A percentile compares a stretch with the other conserved stretches of the same genome.
Conservation (phyloP, 2,113 vertebrate species). For the Pristiophorus japonicus region DNA sequence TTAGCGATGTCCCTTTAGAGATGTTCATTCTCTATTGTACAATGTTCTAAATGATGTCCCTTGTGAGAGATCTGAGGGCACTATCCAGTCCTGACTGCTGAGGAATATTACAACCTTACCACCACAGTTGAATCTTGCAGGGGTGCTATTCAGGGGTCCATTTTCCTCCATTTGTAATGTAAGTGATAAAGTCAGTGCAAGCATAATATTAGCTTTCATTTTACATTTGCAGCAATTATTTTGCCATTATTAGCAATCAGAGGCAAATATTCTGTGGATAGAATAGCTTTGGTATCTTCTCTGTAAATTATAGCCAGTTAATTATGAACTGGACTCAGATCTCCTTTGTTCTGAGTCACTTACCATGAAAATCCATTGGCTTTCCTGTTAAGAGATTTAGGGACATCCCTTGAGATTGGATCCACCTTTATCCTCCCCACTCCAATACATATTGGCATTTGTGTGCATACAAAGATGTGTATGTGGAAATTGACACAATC, state of each 20-base stretch:
- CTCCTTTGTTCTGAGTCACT: neutral
- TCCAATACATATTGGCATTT: too few species aligned
- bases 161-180: neutral
- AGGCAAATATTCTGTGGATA: neutral
- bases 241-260: neutral
- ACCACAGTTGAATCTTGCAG: neutral
- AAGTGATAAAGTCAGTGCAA: neutral
- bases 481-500: neutral
- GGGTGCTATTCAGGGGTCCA: too few species aligned
- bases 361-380: neutral
- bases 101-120: neutral
- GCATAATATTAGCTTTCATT: neutral
- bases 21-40: neutral
- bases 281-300: neutral
- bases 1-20: neutral
- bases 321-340: neutral
- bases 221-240: neutral
- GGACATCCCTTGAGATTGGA: neutral
- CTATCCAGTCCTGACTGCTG: neutral
- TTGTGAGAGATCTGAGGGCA: neutral
- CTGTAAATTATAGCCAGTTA: neutral
- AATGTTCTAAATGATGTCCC: neutral
- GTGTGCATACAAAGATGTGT: too few species aligned
- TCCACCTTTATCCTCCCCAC: neutral
- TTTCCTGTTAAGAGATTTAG: neutral